phyloP scores from a whole-genome alignment of 2,113 vertebrate species.

The Climacteris rufus region DNA sequence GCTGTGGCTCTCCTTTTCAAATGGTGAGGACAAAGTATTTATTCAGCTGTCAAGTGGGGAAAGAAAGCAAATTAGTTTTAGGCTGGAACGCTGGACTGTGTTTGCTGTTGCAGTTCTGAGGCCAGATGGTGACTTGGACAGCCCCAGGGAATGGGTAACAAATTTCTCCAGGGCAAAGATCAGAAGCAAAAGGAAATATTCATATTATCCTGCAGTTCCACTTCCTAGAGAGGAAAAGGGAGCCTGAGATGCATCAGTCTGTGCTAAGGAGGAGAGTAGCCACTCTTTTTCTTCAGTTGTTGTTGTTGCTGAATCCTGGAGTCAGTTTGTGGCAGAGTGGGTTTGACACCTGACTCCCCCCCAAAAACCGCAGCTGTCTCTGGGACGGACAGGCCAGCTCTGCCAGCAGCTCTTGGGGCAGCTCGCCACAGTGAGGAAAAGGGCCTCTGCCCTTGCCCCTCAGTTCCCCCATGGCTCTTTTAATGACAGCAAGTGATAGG shows the following conservation, averaged over 20 bases:
- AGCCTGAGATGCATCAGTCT: background rate
- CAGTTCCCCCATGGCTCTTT: background rate
- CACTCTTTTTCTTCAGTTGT: background rate
- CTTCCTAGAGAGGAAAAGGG: background rate
- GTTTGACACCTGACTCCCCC: background rate
- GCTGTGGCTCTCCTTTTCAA: slow-evolving; percentile 8
- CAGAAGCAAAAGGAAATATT: slow-evolving; percentile 46
- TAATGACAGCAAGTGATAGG: background rate
- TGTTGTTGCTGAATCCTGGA: background rate
- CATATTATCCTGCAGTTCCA: background rate
- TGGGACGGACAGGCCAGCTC: background rate
- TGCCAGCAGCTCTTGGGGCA: background rate
- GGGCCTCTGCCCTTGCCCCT: background rate
- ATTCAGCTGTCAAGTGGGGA: slow-evolving; percentile 64
- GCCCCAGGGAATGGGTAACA: background rate
- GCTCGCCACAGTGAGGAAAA: background rate
- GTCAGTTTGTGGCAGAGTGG: background rate
- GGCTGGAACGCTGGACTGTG: background rate
- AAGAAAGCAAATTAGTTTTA: slow-evolving; percentile 65
- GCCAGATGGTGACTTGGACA: slow-evolving; percentile 45
- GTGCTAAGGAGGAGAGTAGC: background rate
- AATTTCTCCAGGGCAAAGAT: slow-evolving; percentile 25
- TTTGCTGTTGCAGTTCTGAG: slow-evolving; percentile 18
- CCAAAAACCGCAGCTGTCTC: background rate
- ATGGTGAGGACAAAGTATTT: slow-evolving; percentile 52